Base-by-base conservation (phyloP, 1,140 invertebrate genomes). In the Leptoteleia sp. region DNA sequence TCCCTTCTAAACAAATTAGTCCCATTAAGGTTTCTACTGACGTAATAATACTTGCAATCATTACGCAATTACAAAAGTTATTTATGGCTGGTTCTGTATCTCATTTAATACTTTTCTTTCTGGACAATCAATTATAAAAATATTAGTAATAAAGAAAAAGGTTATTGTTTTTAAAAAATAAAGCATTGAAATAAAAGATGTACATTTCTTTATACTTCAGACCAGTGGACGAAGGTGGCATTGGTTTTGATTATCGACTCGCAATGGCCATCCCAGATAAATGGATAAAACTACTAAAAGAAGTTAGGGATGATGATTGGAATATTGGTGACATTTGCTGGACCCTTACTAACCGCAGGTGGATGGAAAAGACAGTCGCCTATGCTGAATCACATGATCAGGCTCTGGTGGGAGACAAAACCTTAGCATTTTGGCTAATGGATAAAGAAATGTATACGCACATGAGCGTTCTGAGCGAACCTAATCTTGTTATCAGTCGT, bases 351-450 rank as follows among this genome's bases (percentile, higher is more conserved):
- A 99, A 99, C 90, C 91, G 98, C 8, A 92, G 99, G 25, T 99
- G 96, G 94, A 94, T 94, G 91, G 99, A 99, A 88, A 96, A 95
- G 67, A 95, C 96, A 4, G 95, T 99, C 4, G 96, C 98, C 0
- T 99, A 99, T 88, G 94, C 95, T 9, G 98, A 99, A 89, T 99
- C 97, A 17, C 99, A 99, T 81, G 99, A 99, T 88, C 89, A 95
- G 91, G 98, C 98, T 11, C 90, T 99, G 7, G 98, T 99, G 0
- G 97, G 97, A 1, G 99, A 99, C 89, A 99, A 99, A 89, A 99
- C 98, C 0, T 93, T 99, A 29, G 98, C 98, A 1, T 99, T 99
- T 90, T 99, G 98, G 99, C 89, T 99, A 42, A 99, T 99, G 98
- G 99, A 99, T 88, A 98, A 98, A 83, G 96, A 98, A 84, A 99